Evolutionary conservation across 2,888 invertebrate species (phyloP).

Genomic region (Metellina segmentata): DNA sequence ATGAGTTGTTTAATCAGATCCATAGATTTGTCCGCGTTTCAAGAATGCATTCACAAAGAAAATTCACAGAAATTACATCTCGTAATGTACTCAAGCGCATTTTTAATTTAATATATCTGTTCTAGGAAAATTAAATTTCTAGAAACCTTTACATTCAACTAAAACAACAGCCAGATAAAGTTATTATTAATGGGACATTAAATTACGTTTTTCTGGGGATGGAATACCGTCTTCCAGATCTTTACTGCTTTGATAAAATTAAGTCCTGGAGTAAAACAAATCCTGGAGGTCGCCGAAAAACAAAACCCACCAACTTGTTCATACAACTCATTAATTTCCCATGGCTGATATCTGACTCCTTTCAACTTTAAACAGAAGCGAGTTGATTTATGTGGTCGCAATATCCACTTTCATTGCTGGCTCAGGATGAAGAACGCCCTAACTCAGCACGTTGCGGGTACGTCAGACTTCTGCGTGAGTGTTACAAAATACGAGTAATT

Average conservation of each 20-base stretch:
- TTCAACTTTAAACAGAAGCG: neutral
- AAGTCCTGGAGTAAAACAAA: neutral
- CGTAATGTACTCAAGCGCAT: no score
- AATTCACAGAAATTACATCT: no score
- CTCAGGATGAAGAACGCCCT: neutral
- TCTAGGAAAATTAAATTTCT: no score
- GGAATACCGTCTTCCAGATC: no score
- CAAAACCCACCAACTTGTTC: neutral
- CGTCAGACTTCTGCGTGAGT: neutral
- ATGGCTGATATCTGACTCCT: neutral
- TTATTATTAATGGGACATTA: no score
- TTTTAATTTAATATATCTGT: no score
- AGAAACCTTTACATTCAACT: no score
- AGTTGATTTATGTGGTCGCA: constrained; percentile 29
- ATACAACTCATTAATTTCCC: constrained; percentile 3
- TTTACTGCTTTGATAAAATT: neutral
- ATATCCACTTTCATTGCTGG: constrained; percentile 12
- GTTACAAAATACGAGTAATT: constrained; percentile 24
- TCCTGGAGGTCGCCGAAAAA: neutral
- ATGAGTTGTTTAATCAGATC: no score
- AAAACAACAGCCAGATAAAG: no score
- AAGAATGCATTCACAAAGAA: no score
- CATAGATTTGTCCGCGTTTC: no score
- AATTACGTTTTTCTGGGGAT: no score
- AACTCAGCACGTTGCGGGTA: neutral